Evolutionary conservation across 1,140 invertebrate species (phyloP).

Genomic region (Odontomachus brunneus): DNA sequence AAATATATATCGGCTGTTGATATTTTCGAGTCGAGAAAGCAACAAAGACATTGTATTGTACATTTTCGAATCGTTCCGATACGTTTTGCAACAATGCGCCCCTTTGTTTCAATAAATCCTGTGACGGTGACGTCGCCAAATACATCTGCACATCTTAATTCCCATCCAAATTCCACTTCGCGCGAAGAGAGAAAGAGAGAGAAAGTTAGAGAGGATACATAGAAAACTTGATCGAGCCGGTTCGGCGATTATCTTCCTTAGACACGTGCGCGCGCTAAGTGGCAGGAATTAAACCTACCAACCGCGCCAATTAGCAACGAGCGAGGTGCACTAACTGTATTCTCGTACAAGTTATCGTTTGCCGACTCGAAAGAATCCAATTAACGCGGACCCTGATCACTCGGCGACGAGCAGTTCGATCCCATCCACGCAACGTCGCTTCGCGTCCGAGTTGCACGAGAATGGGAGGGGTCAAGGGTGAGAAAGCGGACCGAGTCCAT

Average conservation of each 20-base stretch:
- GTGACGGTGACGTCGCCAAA: conserved; percentile 8
- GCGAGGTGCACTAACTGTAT: background rate
- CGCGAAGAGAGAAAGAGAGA: no score
- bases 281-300: background rate
- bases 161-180: conserved; percentile 36
- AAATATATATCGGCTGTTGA: conserved; percentile 27
- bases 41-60: conserved; percentile 43
- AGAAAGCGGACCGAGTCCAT: no score
- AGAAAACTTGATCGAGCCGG: background rate
- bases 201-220: background rate
- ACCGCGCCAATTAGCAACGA: background rate
- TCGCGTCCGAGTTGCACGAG: background rate
- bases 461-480: background rate
- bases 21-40: background rate
- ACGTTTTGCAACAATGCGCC: conserved; percentile 27
- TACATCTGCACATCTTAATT: conserved; percentile 34
- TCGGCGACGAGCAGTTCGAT: background rate
- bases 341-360: background rate
- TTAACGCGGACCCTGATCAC: conserved; percentile 14
- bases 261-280: background rate
- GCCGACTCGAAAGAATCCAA: background rate
- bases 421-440: background rate
- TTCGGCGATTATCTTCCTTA: conserved; percentile 13
- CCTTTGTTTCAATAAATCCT: conserved; percentile 51
- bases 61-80: conserved; percentile 11